phyloP scores from a whole-genome alignment of 30 jellyfish, hydroid and myxozoan genomes.

The Aurelia coerulea region DNA sequence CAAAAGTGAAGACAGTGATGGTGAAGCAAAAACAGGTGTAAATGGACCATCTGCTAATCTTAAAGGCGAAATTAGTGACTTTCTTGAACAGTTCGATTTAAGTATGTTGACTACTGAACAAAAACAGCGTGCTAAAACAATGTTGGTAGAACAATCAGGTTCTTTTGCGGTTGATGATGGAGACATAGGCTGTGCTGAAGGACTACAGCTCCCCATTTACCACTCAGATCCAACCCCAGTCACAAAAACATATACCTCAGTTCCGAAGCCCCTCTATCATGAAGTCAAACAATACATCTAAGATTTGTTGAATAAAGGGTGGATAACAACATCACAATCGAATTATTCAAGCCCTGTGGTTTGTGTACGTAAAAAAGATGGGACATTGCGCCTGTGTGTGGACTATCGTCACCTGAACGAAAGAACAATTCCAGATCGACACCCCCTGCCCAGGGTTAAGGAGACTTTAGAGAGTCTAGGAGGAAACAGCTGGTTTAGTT shows the following conservation, averaged over 20 bases:
- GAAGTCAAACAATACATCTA: slow-evolving; percentile 43
- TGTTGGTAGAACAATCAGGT: not conserved
- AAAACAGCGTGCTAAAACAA: slow-evolving; percentile 7
- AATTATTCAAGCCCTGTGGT: slow-evolving; percentile 41
- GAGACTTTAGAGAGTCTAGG: too few species aligned
- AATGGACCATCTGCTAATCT: too few species aligned
- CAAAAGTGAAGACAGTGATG: not conserved
- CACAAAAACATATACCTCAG: slow-evolving; percentile 14
- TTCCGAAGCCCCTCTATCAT: slow-evolving; percentile 34
- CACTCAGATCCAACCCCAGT: slow-evolving; percentile 38
- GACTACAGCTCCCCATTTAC: slow-evolving; percentile 15
- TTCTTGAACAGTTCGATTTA: too few species aligned
- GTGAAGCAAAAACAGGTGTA: too few species aligned
- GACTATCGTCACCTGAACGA: too few species aligned
- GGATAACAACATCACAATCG: slow-evolving; percentile 20
- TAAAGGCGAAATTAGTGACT: too few species aligned
- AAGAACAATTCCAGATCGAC: too few species aligned
- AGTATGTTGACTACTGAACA: not conserved
- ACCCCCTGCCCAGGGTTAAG: too few species aligned
- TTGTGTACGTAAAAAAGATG: not conserved
- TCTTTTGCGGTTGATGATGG: slow-evolving; percentile 2
- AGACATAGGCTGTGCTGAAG: slow-evolving; percentile 33
- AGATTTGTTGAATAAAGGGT: slow-evolving; percentile 38
- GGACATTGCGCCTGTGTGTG: too few species aligned
- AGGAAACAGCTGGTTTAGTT: too few species aligned